Conservation (phyloP, 2,797 vertebrate genomes). For the Anomalospiza imberbis region DNA sequence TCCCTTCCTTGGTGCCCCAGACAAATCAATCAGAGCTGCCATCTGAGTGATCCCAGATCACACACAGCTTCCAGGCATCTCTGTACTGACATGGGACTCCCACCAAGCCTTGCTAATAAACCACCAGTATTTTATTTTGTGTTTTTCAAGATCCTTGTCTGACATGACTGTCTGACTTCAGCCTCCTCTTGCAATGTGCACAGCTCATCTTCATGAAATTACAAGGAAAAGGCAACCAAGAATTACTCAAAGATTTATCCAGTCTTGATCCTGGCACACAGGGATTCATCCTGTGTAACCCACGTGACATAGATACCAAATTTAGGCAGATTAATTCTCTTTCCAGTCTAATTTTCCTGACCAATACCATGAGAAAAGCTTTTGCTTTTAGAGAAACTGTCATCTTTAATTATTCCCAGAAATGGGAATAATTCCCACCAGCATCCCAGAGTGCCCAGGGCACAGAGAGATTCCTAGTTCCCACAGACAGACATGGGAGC, state of each 20-base stretch:
- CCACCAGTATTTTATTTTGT: background rate
- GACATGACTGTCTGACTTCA: background rate
- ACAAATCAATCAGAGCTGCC: background rate
- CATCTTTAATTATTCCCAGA: background rate
- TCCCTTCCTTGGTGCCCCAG: background rate
- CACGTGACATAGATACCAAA: background rate
- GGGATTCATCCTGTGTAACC: too few relatives aligned
- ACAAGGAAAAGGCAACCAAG: background rate
- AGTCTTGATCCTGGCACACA: background rate
- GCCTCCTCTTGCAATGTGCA: background rate
- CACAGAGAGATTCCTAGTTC: background rate
- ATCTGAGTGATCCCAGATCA: background rate
- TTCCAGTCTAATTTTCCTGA: background rate
- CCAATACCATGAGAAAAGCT: accelerated
- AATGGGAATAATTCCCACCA: background rate
- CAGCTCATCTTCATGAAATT: background rate
- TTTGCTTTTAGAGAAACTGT: background rate
- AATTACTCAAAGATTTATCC: background rate
- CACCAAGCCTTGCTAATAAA: background rate
- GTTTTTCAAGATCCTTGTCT: background rate
- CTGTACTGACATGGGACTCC: background rate
- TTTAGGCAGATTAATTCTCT: background rate
- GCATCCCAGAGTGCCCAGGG: background rate
- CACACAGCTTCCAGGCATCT: background rate
- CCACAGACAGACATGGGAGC: accelerated